Evolutionary conservation across 2,113 vertebrate species (phyloP), one percentile per base, ranked within the genome.

Genomic region (Passerina amoena): DNA sequence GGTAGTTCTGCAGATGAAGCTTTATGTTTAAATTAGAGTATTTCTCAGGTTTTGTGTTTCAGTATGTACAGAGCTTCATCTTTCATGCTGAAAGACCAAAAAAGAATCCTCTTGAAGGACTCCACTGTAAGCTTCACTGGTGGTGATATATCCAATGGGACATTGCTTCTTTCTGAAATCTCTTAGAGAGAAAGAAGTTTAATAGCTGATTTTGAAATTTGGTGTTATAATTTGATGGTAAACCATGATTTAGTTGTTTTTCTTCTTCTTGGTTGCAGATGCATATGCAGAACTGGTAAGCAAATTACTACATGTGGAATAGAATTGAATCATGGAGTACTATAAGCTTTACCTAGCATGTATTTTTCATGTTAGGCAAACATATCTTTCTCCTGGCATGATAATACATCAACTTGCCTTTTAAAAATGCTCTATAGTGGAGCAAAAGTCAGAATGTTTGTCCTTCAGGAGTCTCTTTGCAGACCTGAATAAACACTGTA

Each of bases 391-490:
- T 73, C 14, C 23, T 92, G 38, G 42, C 60, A 73, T 14, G 35
- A 3, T 18, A 66, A 71, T 81, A 30, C 37, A 33, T 64, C 45
- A 83, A 68, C 37, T 44, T 64, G 35, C 22, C 47, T 73, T 93
- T 59, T 61, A 6, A 56, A 93, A 91, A 51, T 70, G 77, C 27
- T 76, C 47, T 30, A 3, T 4, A 84, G 53, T 24, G 60, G 60
- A 89, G 69, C 17, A 54, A 40, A 85, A 91, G 57, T 75, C 61
- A 53, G 73, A 71, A 79, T 64, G 73, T 79, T 91, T 94, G 94
- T 87, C 92, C 88, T 93, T 93, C 91, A 93, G 64, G 56, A 95
- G 60, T 78, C 68, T 90, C 79, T 94, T 25, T 92, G 40, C 72
- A 81, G 86, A 82, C 65, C 64, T 84, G 77, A 72, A 79, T 92